These are phyloP conservation scores for Carapus acus DNA, from an alignment of 2,797 vertebrate genomes.

Conservation along the genomic window DNA sequence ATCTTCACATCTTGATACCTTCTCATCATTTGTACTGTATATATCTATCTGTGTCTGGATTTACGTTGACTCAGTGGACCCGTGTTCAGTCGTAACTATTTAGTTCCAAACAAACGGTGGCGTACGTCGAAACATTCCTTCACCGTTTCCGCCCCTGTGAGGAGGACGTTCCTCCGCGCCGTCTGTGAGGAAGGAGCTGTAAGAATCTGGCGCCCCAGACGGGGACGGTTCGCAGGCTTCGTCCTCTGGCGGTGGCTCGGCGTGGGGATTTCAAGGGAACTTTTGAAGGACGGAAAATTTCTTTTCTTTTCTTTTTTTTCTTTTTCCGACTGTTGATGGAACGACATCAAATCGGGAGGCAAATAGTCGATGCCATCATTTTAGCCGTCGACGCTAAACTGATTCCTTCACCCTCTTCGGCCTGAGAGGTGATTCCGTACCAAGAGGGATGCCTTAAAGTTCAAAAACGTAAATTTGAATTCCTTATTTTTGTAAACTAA, in stretches of 20 bases:
- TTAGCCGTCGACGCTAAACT: constrained; percentile 16
- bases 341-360: constrained; percentile 20
- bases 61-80: constrained; percentile 60
- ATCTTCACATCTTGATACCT: constrained; percentile 54
- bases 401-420: constrained; percentile 18
- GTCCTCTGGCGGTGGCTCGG: constrained; percentile 26
- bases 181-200: constrained; percentile 52
- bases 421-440: constrained; percentile 23
- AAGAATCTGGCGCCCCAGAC: constrained; percentile 54
- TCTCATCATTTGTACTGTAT: constrained; percentile 58
- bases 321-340: constrained; percentile 11
- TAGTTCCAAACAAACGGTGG: constrained; percentile 59
- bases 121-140: constrained; percentile 63
- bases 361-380: constrained; percentile 36
- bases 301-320: no score
- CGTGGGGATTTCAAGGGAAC: constrained; percentile 21
- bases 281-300: no score
- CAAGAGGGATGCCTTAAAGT: constrained; percentile 26
- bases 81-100: constrained; percentile 60
- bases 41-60: constrained; percentile 58
- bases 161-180: constrained; percentile 53
- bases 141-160: constrained; percentile 50
- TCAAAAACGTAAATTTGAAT: constrained; percentile 27
- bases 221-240: constrained; percentile 43
- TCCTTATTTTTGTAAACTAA: constrained; percentile 10